These are phyloP conservation scores for Ectemnius continuus DNA, from an alignment of 2,888 invertebrate genomes.

Conservation along the genomic window DNA sequence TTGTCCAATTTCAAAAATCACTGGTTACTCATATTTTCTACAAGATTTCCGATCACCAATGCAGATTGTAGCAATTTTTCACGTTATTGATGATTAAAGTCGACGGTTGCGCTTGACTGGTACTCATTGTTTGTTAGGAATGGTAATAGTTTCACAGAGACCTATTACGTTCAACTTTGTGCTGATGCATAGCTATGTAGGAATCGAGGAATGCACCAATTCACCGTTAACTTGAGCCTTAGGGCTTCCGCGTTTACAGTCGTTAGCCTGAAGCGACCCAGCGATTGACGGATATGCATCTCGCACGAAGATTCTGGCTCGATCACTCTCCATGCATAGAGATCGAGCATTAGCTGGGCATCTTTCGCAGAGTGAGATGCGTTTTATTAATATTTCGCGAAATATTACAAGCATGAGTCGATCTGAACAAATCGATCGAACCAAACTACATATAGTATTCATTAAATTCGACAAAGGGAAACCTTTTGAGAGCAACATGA, in stretches of 20 bases:
- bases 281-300: conserved; percentile 59
- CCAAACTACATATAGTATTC: no score
- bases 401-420: neutral
- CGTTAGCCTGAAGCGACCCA: conserved; percentile 44
- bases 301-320: conserved; percentile 51
- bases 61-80: no score
- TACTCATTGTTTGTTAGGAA: no score
- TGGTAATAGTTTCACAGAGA: neutral
- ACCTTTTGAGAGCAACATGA: no score
- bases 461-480: no score
- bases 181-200: conserved; percentile 8
- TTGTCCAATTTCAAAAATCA: no score
- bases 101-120: neutral
- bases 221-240: conserved; percentile 71
- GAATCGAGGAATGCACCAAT: conserved; percentile 64
- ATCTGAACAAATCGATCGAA: neutral
- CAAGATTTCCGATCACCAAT: no score
- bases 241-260: conserved; percentile 72
- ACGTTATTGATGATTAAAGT: no score
- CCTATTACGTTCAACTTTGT: neutral
- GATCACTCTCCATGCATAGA: conserved; percentile 21
- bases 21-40: no score
- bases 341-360: conserved; percentile 3
- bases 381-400: neutral
- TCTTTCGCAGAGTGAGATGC: neutral